Conservation (phyloP, 2,113 vertebrate species). For the Edolisoma coerulescens region DNA sequence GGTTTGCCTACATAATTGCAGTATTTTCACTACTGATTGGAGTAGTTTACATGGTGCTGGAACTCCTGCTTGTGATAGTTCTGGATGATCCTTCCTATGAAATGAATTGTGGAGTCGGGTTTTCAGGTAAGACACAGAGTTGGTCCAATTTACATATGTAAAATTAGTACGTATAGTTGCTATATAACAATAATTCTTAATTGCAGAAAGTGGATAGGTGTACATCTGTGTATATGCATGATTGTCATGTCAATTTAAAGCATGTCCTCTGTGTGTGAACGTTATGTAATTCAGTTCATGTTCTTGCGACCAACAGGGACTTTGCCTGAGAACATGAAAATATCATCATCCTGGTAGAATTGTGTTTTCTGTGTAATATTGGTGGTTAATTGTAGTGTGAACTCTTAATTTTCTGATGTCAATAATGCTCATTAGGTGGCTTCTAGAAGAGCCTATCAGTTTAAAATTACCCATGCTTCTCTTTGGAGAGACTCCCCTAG, state of each 20-base stretch:
- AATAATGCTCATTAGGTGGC: neutral
- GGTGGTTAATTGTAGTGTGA: neutral
- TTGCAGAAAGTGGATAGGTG: neutral
- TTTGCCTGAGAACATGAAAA: neutral
- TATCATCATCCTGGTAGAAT: neutral
- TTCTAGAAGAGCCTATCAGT: neutral
- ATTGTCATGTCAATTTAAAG: neutral
- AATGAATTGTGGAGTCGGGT: constrained; percentile 86
- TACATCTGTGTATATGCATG: neutral
- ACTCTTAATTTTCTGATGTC: neutral
- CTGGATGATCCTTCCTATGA: constrained; percentile 75
- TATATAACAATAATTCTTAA: neutral
- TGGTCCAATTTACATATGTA: neutral
- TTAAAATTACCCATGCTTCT: neutral
- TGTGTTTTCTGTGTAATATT: neutral
- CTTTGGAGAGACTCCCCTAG: neutral
- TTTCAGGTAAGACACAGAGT: constrained; percentile 83
- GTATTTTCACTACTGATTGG: constrained; percentile 87
- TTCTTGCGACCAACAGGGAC: neutral
- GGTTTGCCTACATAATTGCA: constrained; percentile 83
- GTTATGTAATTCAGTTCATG: neutral
- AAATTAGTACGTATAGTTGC: neutral
- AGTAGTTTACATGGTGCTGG: constrained; percentile 83
- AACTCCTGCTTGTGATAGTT: constrained; percentile 71
- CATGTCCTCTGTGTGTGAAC: neutral